Evolutionary conservation across 2,888 invertebrate genomes (phyloP).

Genomic region (Metalampra italica): DNA sequence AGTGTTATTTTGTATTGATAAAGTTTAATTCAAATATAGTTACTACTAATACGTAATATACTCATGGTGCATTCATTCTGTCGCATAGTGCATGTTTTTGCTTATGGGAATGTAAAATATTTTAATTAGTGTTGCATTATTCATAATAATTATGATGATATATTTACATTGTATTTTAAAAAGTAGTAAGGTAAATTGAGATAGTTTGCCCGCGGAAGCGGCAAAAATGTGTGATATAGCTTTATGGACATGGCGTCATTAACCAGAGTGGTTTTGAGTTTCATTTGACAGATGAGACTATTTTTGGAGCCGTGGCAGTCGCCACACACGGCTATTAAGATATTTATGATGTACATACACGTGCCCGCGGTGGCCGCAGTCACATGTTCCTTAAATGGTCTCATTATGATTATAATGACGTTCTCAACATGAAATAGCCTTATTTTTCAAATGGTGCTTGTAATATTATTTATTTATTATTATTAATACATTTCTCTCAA

Average conservation of each 20-base stretch:
- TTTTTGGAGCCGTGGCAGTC: constrained; percentile 18
- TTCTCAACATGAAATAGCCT: constrained; percentile 2
- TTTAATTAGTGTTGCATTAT: constrained; percentile 9
- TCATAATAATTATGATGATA: constrained; percentile 2
- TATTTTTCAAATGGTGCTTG: constrained; percentile 11
- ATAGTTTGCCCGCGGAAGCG: constrained; percentile 2
- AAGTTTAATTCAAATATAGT: constrained; percentile 42
- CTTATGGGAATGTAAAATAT: constrained; percentile 11
- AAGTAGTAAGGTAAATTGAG: not conserved
- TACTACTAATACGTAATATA: constrained; percentile 32
- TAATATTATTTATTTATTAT: not conserved
- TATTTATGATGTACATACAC: constrained; percentile 12
- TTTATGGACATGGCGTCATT: constrained; percentile 27
- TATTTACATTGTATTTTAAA: constrained; percentile 1
- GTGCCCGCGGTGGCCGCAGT: constrained; percentile 3
- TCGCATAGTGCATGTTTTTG: constrained; percentile 27
- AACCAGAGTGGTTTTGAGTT: constrained; percentile 15
- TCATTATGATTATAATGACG: constrained; percentile 10
- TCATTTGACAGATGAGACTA: constrained; percentile 22
- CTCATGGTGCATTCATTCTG: constrained; percentile 10
- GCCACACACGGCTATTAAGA: constrained; percentile 8
- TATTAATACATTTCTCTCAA: too few species aligned
- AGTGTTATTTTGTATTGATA: constrained; percentile 64
- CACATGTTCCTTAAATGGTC: constrained; percentile 11
- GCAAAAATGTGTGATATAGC: constrained; percentile 27